These are phyloP conservation scores for Exocentrus adspersus DNA, from an alignment of 2,888 invertebrate genomes.

Conservation along the genomic window DNA sequence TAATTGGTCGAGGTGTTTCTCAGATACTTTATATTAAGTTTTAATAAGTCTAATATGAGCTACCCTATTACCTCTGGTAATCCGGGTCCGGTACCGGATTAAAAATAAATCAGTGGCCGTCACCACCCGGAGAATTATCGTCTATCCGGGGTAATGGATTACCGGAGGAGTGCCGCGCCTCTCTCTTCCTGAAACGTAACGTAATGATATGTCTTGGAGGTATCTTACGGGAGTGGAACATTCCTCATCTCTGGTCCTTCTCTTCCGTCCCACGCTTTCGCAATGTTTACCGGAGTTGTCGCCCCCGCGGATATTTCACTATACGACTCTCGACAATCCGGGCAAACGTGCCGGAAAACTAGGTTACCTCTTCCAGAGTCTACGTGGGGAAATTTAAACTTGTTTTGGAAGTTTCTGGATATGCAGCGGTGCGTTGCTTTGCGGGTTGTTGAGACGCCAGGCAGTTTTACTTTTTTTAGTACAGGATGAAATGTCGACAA, in stretches of 20 bases:
- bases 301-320: neutral
- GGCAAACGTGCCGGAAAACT: neutral
- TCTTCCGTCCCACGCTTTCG: neutral
- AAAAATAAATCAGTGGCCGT: constrained; percentile 18
- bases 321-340: neutral
- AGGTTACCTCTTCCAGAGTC: too few relatives aligned
- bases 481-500: too few relatives aligned
- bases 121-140: constrained; percentile 14
- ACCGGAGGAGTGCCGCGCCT: neutral
- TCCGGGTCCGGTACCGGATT: neutral
- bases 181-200: constrained; percentile 11
- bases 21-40: too few relatives aligned
- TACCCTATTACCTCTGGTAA: too few relatives aligned
- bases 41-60: too few relatives aligned
- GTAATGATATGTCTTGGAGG: constrained; percentile 16
- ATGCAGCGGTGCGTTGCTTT: too few relatives aligned
- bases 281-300: constrained; percentile 6
- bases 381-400: too few relatives aligned
- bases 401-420: too few relatives aligned
- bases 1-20: too few relatives aligned
- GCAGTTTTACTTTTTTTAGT: too few relatives aligned
- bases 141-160: constrained; percentile 14
- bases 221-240: constrained; percentile 3
- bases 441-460: too few relatives aligned
- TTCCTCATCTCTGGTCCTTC: constrained; percentile 14